Evolutionary conservation across 2,113 vertebrate genomes (phyloP).

Genomic region (Arenaria interpres): DNA sequence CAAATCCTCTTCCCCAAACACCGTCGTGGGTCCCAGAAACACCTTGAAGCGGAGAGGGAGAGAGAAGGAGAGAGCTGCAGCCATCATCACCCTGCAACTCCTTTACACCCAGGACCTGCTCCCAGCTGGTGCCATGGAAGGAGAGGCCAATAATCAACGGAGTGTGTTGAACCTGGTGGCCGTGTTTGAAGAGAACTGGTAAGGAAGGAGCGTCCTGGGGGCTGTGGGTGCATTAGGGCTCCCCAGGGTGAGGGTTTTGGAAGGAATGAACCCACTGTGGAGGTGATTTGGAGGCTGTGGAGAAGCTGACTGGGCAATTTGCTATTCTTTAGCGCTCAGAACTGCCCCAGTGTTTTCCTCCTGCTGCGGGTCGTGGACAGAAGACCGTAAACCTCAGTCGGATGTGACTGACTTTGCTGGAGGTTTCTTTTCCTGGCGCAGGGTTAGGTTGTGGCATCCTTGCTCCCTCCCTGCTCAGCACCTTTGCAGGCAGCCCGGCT

Average conservation of each 20-base stretch:
- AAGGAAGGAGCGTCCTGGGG: background rate
- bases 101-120: background rate
- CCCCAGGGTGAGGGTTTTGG: background rate
- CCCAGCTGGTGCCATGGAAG: conserved; percentile 45
- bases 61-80: background rate
- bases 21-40: background rate
- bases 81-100: background rate
- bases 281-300: background rate
- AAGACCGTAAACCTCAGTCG: background rate
- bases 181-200: conserved; percentile 68
- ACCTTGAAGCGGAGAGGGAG: background rate
- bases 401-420: background rate
- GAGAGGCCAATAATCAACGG: background rate
- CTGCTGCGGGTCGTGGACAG: background rate
- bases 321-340: accelerated
- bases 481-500: background rate
- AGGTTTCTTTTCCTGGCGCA: background rate
- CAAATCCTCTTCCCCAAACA: background rate
- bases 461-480: background rate
- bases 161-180: conserved; percentile 45
- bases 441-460: background rate
- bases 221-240: background rate
- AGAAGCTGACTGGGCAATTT: background rate
- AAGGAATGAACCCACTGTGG: background rate
- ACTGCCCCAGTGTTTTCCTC: background rate